These are phyloP conservation scores for Drosophila repletoides DNA, from an alignment of 1,140 invertebrate genomes.

Conservation along the genomic window DNA sequence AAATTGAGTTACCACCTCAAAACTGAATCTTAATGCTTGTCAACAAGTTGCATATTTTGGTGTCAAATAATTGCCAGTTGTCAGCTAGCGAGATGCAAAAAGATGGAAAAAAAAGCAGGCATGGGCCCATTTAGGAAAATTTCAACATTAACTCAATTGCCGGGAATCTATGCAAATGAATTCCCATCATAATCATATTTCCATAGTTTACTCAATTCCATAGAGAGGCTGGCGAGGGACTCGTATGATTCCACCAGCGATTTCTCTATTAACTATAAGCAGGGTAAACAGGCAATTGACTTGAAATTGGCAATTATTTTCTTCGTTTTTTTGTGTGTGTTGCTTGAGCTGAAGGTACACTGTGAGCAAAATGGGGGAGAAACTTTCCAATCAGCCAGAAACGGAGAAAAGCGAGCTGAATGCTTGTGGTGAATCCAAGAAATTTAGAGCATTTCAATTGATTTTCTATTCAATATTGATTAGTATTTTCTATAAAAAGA, in stretches of 20 bases:
- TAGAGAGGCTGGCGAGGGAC: too few species aligned
- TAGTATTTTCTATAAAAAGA: too few species aligned
- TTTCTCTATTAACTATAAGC: conserved; percentile 79
- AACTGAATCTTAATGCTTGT: conserved; percentile 47
- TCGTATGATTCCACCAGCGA: conserved; percentile 53
- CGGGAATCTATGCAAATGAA: conserved; percentile 63
- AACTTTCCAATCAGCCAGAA: too few species aligned
- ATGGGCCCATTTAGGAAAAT: conserved; percentile 55
- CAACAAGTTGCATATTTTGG: conserved; percentile 70
- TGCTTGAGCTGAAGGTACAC: conserved; percentile 23
- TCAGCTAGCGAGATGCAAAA: background rate
- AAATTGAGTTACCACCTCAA: conserved; percentile 78
- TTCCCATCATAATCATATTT: conserved; percentile 19
- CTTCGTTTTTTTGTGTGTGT: conserved; percentile 22
- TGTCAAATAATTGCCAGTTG: conserved; percentile 43
- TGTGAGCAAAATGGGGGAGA: too few species aligned
- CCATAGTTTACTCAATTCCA: conserved; percentile 27
- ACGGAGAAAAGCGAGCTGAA: too few species aligned
- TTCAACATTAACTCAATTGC: conserved; percentile 71
- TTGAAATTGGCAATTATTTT: conserved; percentile 80
- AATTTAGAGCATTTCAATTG: too few species aligned
- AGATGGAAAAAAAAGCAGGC: background rate
- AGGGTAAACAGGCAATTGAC: conserved; percentile 80
- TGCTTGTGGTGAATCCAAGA: too few species aligned
- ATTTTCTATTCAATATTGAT: too few species aligned